Conservation (phyloP, 2,113 vertebrate genomes). For the Colistium nudipinnis region DNA sequence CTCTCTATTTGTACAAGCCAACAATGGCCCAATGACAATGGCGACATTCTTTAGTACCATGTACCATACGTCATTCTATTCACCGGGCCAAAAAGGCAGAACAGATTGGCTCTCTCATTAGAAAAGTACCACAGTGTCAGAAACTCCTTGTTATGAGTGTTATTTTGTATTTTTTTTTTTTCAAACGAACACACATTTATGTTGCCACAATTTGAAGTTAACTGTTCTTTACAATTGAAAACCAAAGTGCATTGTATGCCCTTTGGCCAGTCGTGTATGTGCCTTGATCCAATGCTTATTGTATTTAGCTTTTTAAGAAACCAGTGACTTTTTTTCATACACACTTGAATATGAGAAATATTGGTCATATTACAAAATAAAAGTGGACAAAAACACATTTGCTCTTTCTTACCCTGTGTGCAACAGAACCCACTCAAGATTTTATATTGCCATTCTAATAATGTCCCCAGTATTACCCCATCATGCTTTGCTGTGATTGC, state of each 20-base stretch:
- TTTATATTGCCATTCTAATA: not conserved
- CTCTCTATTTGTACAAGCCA: conserved; percentile 72
- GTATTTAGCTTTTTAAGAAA: conserved; percentile 98
- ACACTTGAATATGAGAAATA: conserved; percentile 95
- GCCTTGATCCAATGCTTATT: conserved; percentile 99
- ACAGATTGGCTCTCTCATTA: conserved; percentile 86
- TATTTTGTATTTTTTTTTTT: conserved; percentile 77
- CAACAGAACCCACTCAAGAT: conserved; percentile 7
- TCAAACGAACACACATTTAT: conserved; percentile 84
- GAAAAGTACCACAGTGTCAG: conserved; percentile 81
- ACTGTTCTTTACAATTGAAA: conserved; percentile 93
- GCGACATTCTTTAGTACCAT: conserved; percentile 79
- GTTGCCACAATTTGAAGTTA: conserved; percentile 91
- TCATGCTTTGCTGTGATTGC: conserved; percentile 2
- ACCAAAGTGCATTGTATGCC: conserved; percentile 99
- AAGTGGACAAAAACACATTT: conserved; percentile 85
- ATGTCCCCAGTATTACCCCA: conserved; percentile 6
- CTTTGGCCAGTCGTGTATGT: conserved; percentile 99
- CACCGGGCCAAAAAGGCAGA: conserved; percentile 74
- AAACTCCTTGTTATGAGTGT: conserved; percentile 81
- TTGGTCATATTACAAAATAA: conserved; percentile 98
- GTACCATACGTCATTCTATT: conserved; percentile 77
- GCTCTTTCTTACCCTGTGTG: conserved; percentile 61
- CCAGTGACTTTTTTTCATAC: conserved; percentile 96
- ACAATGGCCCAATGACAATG: conserved; percentile 75